Evolutionary conservation across 2,113 vertebrate species (phyloP), one percentile per base, ranked within the genome.

Genomic region (Antennarius striatus): DNA sequence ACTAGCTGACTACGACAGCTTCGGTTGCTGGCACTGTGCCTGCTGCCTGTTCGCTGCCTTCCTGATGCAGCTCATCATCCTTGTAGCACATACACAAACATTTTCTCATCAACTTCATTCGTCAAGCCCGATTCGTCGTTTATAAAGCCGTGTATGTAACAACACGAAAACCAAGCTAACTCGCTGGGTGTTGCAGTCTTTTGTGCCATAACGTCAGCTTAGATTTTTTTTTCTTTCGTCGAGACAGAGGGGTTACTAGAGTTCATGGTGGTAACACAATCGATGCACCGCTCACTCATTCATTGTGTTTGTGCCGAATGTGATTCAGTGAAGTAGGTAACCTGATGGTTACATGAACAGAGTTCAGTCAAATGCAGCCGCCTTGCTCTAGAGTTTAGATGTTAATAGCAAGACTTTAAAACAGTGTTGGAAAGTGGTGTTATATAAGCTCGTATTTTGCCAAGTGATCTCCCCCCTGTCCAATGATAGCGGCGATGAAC

Each of bases 171-270:
- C 2, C 3, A 15, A 30, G 2, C 1, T 13, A 36, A 17, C 52
- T 69, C 54, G 46, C 15, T 40, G 54, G 48, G 10, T 54, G 63
- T 71, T 70, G 67, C 73, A 32, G 52, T 60, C 11, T 39, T 58
- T 78, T 77, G 56, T 69, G 56, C 55, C 46, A 43, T 1, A 76
- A 67, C 55, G 42, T 43, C 11, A 12, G 7, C 11, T 43, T 43
- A 54, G 11, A 16, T 49, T 71, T 45, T 77, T 55, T 15, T 61
- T 36, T 43, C 65, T 58, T 14, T 17, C 2, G 70, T 68, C 66
- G 48, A 81, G 79, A 81, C 77, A 10, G 63, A 50, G 72, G 65
- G 91, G 87, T 92, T 92, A 93, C 88, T 90, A 64, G 58, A 91
- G 92, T 91, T 92, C 90, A 91, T 79, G 32, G 22, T 46, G 16